Evolutionary conservation across 1,140 invertebrate genomes (phyloP).

Genomic region (Tetraneura akinire): DNA sequence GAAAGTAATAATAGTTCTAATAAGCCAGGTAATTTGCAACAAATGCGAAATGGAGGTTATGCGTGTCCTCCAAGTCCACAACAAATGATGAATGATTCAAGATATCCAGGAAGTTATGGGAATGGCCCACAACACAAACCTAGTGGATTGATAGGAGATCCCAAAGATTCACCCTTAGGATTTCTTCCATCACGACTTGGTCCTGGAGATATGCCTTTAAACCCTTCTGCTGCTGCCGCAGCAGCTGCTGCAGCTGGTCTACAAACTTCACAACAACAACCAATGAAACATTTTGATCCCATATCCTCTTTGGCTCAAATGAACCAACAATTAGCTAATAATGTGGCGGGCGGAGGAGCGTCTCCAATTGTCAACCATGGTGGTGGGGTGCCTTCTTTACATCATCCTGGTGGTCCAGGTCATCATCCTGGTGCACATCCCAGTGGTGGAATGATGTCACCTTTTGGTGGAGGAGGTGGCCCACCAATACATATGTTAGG

Average conservation of each 20-base stretch:
- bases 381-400: slow-evolving; percentile 55
- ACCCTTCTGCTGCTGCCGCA: slow-evolving; percentile 72
- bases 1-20: slow-evolving; percentile 48
- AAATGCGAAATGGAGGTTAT: slow-evolving; percentile 56
- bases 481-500: slow-evolving; percentile 62
- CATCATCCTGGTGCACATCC: slow-evolving; percentile 52
- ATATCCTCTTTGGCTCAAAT: slow-evolving; percentile 92
- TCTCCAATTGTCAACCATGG: slow-evolving; percentile 60
- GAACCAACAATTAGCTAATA: slow-evolving; percentile 86
- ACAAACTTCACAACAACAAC: slow-evolving; percentile 60
- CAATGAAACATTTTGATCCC: slow-evolving; percentile 75
- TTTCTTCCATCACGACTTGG: slow-evolving; percentile 54
- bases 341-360: slow-evolving; percentile 62
- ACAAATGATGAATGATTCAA: slow-evolving; percentile 19
- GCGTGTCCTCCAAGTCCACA: not conserved
- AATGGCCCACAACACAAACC: slow-evolving; percentile 51
- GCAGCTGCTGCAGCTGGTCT: slow-evolving; percentile 58
- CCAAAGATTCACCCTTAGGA: slow-evolving; percentile 49
- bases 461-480: slow-evolving; percentile 59
- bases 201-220: slow-evolving; percentile 78
- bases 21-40: slow-evolving; percentile 12
- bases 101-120: not conserved
- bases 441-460: slow-evolving; percentile 59
- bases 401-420: slow-evolving; percentile 60
- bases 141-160: slow-evolving; percentile 57